Evolutionary conservation across 53 echinoderm and acorn worm genomes (phyloP), one percentile per base, ranked within the genome.

Genomic region (Echinometra lucunter): DNA sequence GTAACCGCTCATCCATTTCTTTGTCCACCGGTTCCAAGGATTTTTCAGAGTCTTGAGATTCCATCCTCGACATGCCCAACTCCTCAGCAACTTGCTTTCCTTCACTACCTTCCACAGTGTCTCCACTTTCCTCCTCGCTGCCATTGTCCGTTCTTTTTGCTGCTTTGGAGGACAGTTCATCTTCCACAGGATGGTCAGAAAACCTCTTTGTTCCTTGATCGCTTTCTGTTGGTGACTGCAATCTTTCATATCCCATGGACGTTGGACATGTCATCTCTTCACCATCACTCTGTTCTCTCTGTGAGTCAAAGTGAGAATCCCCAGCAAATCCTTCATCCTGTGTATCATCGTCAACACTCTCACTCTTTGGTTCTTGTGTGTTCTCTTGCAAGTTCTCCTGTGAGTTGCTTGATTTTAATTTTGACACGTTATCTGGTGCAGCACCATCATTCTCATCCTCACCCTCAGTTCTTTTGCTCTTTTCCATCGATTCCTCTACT

Each of bases 1-100:
- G 82, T 66, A 94, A n/a, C 60, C 94, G 82, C 45, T 94, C 94
- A 0, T 95, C 91, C 95, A 91, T 83, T 66, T 91, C 90, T 91
- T 47, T 95, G 57, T 91, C 82, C 82, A 80, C 66, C 2, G 45
- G 82, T 44, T 95, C 92, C 66, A 63, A 45, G 47, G 66, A 83
- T 23, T 91, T 90, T 38, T 78, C 83, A 32, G 92, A 87, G 57
- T 88, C 88, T 23, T 88, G 74, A 1, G 74, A 58, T 10, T 30
- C 47, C 25, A 85, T 85, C 37, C 92, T 92, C 49, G 85, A 85
- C 45, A 85, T 49, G 28, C 49, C 49, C 1, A 23, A 32, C 21
- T 19, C 56, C 49, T 85, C 53, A 57, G 42, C 82, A 58, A 44
- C 44, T 16, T 66, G 40, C 49, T 88, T 66, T 13, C 57, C 60